Percentiles rank a stretch among this genome's conserved stretches.
Conservation (phyloP, 2,113 vertebrate genomes). For the Heterochromis multidens region DNA sequence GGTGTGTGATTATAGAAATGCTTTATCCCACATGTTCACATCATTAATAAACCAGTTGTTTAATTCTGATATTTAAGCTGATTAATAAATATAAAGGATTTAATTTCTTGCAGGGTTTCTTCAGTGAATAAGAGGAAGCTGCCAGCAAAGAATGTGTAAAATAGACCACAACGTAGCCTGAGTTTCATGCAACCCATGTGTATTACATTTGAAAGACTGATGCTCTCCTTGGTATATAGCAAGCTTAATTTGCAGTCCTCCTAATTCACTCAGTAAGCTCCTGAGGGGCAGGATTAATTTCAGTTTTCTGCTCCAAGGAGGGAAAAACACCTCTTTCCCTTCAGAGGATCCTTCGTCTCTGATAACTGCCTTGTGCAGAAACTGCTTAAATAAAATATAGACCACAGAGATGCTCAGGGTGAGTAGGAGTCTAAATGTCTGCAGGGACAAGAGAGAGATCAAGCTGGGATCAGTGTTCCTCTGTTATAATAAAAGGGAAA, state of each 20-base stretch:
- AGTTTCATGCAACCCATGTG: background rate
- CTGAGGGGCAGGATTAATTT: conserved; percentile 35
- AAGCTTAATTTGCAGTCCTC: conserved; percentile 7
- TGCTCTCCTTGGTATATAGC: background rate
- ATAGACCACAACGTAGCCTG: background rate
- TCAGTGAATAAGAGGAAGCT: background rate
- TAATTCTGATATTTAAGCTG: background rate
- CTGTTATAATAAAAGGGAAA: background rate
- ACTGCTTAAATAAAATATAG: conserved; percentile 45
- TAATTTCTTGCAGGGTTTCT: background rate
- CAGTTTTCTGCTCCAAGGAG: conserved; percentile 19
- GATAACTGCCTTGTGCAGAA: conserved; percentile 15
- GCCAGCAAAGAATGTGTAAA: background rate
- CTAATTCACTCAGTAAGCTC: background rate
- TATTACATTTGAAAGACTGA: background rate
- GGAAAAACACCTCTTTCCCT: background rate
- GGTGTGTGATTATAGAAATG: background rate
- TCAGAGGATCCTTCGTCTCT: conserved; percentile 15
- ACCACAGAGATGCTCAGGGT: background rate
- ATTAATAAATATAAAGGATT: background rate
- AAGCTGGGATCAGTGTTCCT: background rate
- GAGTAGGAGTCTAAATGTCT: background rate
- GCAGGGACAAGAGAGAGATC: background rate
- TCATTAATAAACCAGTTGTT: background rate
- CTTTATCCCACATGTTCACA: background rate